phyloP scores from a whole-genome alignment of 2,888 invertebrate species.

The Drosophila setosimentum region DNA sequence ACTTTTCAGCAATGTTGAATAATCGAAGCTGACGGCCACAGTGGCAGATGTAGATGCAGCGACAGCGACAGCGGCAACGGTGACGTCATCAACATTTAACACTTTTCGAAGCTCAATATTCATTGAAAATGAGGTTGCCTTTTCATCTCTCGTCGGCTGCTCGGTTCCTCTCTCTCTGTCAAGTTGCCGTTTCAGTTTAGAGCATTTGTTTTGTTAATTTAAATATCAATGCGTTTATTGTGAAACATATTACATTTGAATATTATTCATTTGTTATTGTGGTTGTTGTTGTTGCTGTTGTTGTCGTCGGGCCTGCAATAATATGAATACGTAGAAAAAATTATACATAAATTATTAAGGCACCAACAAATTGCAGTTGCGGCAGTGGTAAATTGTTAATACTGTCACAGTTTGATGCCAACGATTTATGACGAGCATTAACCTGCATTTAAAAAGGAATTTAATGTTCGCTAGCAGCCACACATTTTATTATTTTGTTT shows the following conservation, averaged over 20 bases:
- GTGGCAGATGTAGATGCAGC: conserved; percentile 15
- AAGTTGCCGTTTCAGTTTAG: conserved; percentile 33
- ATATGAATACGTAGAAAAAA: conserved; percentile 46
- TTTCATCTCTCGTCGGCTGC: conserved; percentile 6
- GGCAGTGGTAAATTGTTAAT: conserved; percentile 68
- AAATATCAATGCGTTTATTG: conserved; percentile 64
- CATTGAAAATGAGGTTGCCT: conserved; percentile 60
- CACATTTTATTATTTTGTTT: conserved; percentile 18
- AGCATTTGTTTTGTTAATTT: conserved; percentile 62
- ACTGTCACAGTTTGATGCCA: conserved; percentile 57
- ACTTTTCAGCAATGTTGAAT: conserved; percentile 75
- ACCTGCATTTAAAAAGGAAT: conserved; percentile 53
- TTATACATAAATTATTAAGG: conserved; percentile 54
- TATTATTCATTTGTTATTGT: conserved; percentile 22
- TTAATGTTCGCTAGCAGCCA: not conserved
- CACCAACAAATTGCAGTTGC: conserved; percentile 45
- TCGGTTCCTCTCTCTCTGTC: not conserved
- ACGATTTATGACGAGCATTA: conserved; percentile 71
- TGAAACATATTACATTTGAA: conserved; percentile 70
- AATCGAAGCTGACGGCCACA: conserved; percentile 44
- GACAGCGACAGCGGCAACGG: conserved; percentile 10
- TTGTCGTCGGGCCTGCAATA: conserved; percentile 55
- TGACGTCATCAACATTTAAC: conserved; percentile 72
- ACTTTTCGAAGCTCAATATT: conserved; percentile 67
- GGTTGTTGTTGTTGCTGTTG: conserved; percentile 27